These are phyloP conservation scores for Pantherophis alleghaniensis DNA, from an alignment of 2,797 vertebrate species.

Conservation along the genomic window DNA sequence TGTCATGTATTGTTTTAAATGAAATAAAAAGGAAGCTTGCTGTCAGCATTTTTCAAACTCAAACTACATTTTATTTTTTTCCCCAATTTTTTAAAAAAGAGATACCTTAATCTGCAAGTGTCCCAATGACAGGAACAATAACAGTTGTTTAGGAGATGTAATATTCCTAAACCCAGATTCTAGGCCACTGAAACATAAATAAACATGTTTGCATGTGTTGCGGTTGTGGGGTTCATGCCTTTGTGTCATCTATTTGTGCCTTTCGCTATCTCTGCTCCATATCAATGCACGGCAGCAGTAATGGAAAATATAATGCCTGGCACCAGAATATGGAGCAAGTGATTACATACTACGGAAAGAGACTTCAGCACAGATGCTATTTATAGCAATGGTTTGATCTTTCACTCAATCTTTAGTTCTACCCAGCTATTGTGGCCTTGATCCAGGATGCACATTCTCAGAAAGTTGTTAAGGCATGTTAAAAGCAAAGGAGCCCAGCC, in stretches of 20 bases:
- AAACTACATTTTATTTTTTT: neutral
- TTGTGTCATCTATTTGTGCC: neutral
- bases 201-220: neutral
- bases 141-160: neutral
- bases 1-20: neutral
- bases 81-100: neutral
- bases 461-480: neutral
- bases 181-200: neutral
- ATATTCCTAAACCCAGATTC: neutral
- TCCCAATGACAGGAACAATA: neutral
- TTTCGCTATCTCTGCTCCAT: neutral
- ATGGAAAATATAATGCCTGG: neutral
- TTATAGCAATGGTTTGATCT: neutral
- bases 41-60: neutral
- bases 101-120: neutral
- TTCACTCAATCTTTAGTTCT: neutral
- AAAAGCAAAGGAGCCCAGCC: neutral
- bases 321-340: neutral
- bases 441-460: neutral
- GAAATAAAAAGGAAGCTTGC: neutral
- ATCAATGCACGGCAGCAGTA: neutral
- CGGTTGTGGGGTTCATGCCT: neutral
- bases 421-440: neutral
- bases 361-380: neutral
- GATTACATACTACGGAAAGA: neutral